Conservation (phyloP, 2,888 invertebrate species). For the Diadegma fenestrale region DNA sequence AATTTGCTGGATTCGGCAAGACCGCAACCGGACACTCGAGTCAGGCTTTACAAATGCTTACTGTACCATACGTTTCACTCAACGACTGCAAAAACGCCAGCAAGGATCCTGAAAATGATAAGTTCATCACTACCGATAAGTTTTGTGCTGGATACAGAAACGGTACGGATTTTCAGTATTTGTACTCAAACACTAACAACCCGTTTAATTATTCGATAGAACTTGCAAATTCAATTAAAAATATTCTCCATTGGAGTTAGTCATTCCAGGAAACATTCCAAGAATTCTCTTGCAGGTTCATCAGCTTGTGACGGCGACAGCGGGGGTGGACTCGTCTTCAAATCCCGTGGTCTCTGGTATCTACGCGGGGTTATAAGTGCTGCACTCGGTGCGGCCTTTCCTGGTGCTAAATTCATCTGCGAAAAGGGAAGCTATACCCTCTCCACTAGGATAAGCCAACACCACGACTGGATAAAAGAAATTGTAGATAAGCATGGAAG, state of each 20-base stretch:
- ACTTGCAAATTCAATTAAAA: background rate
- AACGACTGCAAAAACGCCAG: constrained; percentile 74
- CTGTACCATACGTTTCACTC: constrained; percentile 79
- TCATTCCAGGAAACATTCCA: too few relatives aligned
- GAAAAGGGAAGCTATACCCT: constrained; percentile 81
- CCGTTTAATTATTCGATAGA: background rate
- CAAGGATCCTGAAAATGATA: constrained; percentile 68
- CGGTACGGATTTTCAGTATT: constrained; percentile 74
- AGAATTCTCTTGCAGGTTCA: constrained; percentile 76
- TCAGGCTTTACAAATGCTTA: constrained; percentile 77
- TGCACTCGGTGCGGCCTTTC: constrained; percentile 75
- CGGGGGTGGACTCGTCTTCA: constrained; percentile 85
- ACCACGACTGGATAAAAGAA: constrained; percentile 80
- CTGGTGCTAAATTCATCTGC: constrained; percentile 75
- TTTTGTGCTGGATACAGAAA: constrained; percentile 84
- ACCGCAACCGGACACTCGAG: constrained; percentile 78
- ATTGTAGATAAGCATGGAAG: constrained; percentile 73
- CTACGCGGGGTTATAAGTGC: constrained; percentile 85
- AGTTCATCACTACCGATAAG: constrained; percentile 81
- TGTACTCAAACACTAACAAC: background rate
- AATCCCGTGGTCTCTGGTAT: constrained; percentile 80
- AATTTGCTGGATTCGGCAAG: constrained; percentile 82
- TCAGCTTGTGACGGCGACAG: constrained; percentile 85
- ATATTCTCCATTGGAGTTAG: background rate
- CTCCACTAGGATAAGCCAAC: constrained; percentile 80